Conservation (phyloP, 2,888 invertebrate genomes). For the Anagyrus pseudococci region DNA sequence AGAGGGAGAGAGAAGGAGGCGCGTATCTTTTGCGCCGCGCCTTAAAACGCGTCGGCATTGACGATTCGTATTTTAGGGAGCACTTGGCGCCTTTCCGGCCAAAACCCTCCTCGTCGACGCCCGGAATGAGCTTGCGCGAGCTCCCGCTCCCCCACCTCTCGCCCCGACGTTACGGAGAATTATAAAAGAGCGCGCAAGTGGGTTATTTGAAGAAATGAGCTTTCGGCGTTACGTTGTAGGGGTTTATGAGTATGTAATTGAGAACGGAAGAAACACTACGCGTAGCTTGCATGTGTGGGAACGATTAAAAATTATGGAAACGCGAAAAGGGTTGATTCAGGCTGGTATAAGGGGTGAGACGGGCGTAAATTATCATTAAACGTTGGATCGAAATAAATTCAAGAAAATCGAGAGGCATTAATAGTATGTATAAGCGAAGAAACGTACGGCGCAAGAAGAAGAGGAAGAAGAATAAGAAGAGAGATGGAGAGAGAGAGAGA, state of each 20-base stretch:
- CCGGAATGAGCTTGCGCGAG: neutral
- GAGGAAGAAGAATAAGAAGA: slow-evolving; percentile 27
- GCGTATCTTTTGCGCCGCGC: neutral
- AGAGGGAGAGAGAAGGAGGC: neutral
- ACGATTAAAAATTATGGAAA: neutral
- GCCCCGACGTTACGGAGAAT: too few species aligned
- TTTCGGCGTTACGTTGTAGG: neutral
- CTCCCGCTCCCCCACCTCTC: too few species aligned
- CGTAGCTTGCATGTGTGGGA: neutral
- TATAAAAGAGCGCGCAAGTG: too few species aligned
- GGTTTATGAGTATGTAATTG: neutral
- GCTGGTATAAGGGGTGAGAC: too few species aligned
- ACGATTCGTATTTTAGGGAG: neutral
- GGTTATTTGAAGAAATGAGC: neutral
- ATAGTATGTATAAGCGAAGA: too few species aligned
- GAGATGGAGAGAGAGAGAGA: slow-evolving; percentile 40
- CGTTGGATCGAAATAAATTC: neutral
- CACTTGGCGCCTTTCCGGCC: too few species aligned
- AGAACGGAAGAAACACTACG: neutral
- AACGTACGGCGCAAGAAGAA: neutral
- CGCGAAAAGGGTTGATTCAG: neutral
- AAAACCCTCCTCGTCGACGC: neutral
- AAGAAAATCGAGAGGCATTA: neutral
- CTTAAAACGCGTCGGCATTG: slow-evolving; percentile 31
- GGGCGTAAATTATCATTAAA: neutral